Evolutionary conservation across 2,888 invertebrate species (phyloP).

Genomic region (Drosophila suboccidentalis): DNA sequence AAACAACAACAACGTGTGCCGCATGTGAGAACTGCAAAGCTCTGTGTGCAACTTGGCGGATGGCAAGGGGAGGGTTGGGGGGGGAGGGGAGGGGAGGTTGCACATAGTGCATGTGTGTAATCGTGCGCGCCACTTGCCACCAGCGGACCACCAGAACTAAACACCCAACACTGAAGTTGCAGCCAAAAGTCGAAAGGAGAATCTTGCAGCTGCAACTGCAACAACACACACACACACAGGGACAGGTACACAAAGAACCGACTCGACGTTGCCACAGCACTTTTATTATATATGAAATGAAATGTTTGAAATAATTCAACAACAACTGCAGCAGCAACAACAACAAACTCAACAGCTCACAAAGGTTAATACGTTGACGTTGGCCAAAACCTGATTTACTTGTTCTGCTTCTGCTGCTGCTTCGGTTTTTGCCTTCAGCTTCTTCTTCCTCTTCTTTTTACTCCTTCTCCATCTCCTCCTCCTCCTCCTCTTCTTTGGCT

Average conservation of each 20-base stretch:
- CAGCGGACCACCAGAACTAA: slow-evolving; percentile 29
- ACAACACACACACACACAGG: slow-evolving; percentile 12
- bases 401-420: slow-evolving; percentile 65
- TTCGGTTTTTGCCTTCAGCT: slow-evolving; percentile 4
- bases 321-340: slow-evolving; percentile 1
- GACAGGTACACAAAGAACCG: slow-evolving; percentile 1
- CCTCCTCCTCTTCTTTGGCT: slow-evolving; percentile 38
- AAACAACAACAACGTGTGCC: background rate
- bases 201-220: slow-evolving; percentile 30
- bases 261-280: slow-evolving; percentile 20
- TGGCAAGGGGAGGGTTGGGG: background rate
- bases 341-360: slow-evolving; percentile 26
- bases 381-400: slow-evolving; percentile 75
- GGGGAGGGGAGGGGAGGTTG: too few relatives aligned
- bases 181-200: slow-evolving; percentile 23
- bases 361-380: slow-evolving; percentile 75
- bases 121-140: slow-evolving; percentile 67
- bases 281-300: slow-evolving; percentile 60
- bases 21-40: slow-evolving; percentile 7
- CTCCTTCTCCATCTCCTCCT: slow-evolving; percentile 11
- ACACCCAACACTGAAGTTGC: slow-evolving; percentile 26
- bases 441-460: slow-evolving; percentile 28
- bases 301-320: slow-evolving; percentile 74
- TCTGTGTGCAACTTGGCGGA: too few relatives aligned
- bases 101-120: slow-evolving; percentile 53